Base-by-base conservation (phyloP, 1,140 invertebrate genomes). In the Aphidius ervi region DNA sequence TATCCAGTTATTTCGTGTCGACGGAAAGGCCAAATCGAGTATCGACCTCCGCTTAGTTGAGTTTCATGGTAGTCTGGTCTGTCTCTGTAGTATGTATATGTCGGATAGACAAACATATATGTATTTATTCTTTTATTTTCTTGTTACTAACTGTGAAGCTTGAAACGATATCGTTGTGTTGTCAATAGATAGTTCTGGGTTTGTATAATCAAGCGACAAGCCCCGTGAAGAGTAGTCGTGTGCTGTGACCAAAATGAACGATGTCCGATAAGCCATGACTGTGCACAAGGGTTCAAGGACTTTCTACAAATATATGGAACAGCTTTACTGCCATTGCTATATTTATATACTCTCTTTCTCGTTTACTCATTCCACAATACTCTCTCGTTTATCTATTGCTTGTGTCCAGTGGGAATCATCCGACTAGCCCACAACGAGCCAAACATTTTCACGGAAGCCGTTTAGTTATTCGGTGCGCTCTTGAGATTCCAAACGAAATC, bases 361-460 rank as follows among this genome's bases (percentile, higher is more conserved):
- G 4, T 31, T 4, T 4, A 3, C 4, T 31, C 23, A 31, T 1
- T 4, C 4, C 23, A 31, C 23, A 4, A 31, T 31, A 31, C 23
- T 31, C 23, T 31, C 23, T 31, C 23, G 4, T 31, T 31, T 31
- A 31, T 31, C 23, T 31, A 31, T 31, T 31, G 23, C 23, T 31
- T 31, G 23, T 31, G 23, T 31, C 23, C 23, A 31, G 23, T 31
- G 56, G 56, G 56, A 47, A 39, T 57, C 37, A 48, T 48, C 45
- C 56, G 45, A 57, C 56, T 57, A 39, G 9, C 43, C 56, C 23
- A 31, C 23, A 31, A 31, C 23, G 23, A 31, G 56, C 16, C 39
- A 8, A 61, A 61, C 54, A 61, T 61, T 61, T 61, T 61, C 59
- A 61, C 59, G 59, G 59, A 61, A 61, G 59, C 59, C 49, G 23